Base-by-base conservation (phyloP, 2,113 vertebrate genomes). In the Prinia subflava region DNA sequence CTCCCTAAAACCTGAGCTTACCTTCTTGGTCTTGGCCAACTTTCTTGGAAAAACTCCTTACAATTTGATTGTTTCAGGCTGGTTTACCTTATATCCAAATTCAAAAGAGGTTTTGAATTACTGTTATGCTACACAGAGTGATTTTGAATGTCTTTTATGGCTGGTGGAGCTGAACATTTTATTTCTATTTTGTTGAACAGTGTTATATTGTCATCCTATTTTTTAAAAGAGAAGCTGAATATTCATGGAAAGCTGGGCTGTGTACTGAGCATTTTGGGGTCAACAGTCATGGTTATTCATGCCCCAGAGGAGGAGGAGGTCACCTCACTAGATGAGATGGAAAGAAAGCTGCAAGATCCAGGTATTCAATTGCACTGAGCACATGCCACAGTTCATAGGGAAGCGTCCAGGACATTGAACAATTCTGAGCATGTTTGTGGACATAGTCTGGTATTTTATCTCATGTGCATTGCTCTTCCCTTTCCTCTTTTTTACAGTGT, bases 221-320 rank as follows among this genome's bases (percentile, higher is more conserved):
- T 98, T 95, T 97, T 98, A 96, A 97, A 98, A 46, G 98, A 98
- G 91, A 97, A 96, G 59, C 92, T 98, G 92, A 98, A 98, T 89
- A 97, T 98, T 92, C 98, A 98, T 59, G 98, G 98, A 17, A 98
- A 98, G 86, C 90, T 98, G 64, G 98, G 98, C 88, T 98, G 98
- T 23, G 20, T 98, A 24, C 90, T 98, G 87, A 97, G 98, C 74
- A 52, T 98, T 83, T 39, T 98, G 96, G 98, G 98, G 25, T 98
- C 98, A 59, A 98, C 98, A 0, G 95, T 98, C 95, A 98, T 98
- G 98, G 98, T 98, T 50, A 98, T 98, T 89, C 98, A 98, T 7
- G 98, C 98, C 37, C 98, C 98, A 2, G 90, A 97, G 52, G 98
- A 98, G 83, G 98, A 98, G 42, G 97, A 98, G 90, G 97, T 98